A percentile compares a stretch with the other conserved stretches of the same genome.
These are phyloP conservation scores for Sipunculus nudus DNA, from an alignment of 2,888 invertebrate genomes.

Conservation along the genomic window DNA sequence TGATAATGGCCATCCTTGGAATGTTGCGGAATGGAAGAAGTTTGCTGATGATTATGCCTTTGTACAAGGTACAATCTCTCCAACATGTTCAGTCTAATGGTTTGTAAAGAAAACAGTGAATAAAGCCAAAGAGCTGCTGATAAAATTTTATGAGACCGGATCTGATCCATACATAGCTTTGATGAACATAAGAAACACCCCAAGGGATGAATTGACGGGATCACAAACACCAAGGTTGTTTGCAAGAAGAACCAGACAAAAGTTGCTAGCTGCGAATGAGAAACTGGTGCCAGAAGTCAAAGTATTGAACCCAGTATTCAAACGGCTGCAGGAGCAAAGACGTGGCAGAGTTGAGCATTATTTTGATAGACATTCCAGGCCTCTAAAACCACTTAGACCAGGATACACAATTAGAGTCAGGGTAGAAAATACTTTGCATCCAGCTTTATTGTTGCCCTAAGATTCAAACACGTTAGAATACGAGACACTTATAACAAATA, in stretches of 20 bases:
- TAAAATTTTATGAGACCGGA: background rate
- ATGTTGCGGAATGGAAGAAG: background rate
- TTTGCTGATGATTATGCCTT: background rate
- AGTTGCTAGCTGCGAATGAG: background rate
- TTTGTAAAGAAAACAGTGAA: background rate
- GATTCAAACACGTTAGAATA: background rate
- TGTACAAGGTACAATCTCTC: background rate
- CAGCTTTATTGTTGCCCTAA: background rate
- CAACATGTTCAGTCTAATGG: constrained; percentile 1
- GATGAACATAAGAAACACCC: background rate
- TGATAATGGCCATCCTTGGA: too few species aligned
- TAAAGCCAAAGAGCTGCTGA: background rate
- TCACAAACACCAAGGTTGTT: background rate
- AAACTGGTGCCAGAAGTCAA: background rate
- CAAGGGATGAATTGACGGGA: background rate
- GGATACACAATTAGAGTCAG: background rate
- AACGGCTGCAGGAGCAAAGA: background rate
- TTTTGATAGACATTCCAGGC: background rate
- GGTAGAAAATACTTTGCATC: background rate
- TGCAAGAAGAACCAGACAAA: background rate
- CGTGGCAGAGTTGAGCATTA: background rate
- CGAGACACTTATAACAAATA: background rate
- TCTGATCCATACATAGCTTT: constrained; percentile 1
- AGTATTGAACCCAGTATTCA: background rate
- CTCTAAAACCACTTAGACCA: background rate